These are phyloP conservation scores for Phasia obesa DNA, from an alignment of 2,888 invertebrate species.

Conservation along the genomic window DNA sequence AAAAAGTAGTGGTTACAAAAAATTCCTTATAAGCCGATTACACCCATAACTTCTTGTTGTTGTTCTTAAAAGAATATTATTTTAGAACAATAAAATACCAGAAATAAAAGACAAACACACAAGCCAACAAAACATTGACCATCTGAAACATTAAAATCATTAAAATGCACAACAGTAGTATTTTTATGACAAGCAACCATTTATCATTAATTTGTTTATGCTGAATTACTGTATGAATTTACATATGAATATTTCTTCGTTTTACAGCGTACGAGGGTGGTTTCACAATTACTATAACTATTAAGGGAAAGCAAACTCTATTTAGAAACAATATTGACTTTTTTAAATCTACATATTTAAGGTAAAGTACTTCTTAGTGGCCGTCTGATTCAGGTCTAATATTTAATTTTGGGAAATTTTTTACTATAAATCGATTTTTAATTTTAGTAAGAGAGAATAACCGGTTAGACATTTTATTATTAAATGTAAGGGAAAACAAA, in stretches of 20 bases:
- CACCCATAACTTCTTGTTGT: slow-evolving; percentile 45
- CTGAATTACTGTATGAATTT: slow-evolving; percentile 23
- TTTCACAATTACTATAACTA: not conserved
- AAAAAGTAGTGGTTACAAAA: slow-evolving; percentile 11
- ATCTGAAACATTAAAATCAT: slow-evolving; percentile 69
- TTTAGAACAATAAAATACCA: slow-evolving; percentile 3
- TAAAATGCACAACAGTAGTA: slow-evolving; percentile 63
- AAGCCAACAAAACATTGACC: slow-evolving; percentile 45
- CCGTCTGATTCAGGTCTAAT: no score
- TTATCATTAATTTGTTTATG: slow-evolving; percentile 62
- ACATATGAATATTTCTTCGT: not conserved
- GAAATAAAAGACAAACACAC: not conserved
- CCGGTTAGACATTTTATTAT: no score
- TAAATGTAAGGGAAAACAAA: no score
- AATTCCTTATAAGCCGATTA: slow-evolving; percentile 53
- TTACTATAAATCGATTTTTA: no score
- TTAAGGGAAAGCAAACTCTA: not conserved
- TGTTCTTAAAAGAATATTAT: slow-evolving; percentile 16
- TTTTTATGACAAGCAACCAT: slow-evolving; percentile 68
- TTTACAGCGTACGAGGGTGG: not conserved
- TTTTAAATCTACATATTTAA: no score
- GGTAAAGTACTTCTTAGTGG: no score
- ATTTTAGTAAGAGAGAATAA: no score
- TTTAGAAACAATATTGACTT: no score
- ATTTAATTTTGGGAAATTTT: no score